Conservation (phyloP, 2,113 vertebrate species). For the Oryzias melastigma region DNA sequence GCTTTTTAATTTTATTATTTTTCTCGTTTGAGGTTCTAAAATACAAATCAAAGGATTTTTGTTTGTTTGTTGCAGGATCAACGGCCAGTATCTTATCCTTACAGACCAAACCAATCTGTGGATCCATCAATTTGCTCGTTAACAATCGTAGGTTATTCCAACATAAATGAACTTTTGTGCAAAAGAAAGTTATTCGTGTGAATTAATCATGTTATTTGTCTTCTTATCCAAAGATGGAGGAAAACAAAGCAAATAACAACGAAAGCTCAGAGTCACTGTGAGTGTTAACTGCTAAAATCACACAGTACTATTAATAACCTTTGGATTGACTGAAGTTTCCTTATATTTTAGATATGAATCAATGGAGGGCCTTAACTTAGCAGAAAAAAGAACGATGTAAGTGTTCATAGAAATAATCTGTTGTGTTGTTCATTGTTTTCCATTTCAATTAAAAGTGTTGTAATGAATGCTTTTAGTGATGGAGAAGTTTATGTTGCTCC, state of each 20-base stretch:
- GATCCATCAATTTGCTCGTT: too few relatives aligned
- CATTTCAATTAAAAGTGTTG: background rate
- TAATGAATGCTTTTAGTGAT: slow-evolving; percentile 21
- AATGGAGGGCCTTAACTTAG: background rate
- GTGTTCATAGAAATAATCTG: slow-evolving; percentile 20
- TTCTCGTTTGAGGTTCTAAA: too few relatives aligned
- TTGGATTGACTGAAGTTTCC: background rate
- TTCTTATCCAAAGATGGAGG: rapidly evolving
- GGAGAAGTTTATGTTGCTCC: slow-evolving; percentile 8
- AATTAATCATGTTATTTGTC: background rate
- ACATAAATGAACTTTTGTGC: too few relatives aligned
- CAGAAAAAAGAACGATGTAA: slow-evolving; percentile 5
- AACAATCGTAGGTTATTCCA: too few relatives aligned
- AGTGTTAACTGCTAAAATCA: slow-evolving; percentile 30
- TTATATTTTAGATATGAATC: slow-evolving; percentile 48
- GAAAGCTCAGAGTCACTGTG: slow-evolving; percentile 39
- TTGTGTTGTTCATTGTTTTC: background rate
- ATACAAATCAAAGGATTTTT: too few relatives aligned
- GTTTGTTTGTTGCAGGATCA: too few relatives aligned
- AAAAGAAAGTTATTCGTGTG: background rate
- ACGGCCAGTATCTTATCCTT: too few relatives aligned
- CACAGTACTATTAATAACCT: background rate
- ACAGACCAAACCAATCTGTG: too few relatives aligned
- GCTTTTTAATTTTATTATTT: too few relatives aligned
- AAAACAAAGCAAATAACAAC: rapidly evolving